phyloP scores from a whole-genome alignment of 2,797 vertebrate species.

The Microhierax caerulescens region DNA sequence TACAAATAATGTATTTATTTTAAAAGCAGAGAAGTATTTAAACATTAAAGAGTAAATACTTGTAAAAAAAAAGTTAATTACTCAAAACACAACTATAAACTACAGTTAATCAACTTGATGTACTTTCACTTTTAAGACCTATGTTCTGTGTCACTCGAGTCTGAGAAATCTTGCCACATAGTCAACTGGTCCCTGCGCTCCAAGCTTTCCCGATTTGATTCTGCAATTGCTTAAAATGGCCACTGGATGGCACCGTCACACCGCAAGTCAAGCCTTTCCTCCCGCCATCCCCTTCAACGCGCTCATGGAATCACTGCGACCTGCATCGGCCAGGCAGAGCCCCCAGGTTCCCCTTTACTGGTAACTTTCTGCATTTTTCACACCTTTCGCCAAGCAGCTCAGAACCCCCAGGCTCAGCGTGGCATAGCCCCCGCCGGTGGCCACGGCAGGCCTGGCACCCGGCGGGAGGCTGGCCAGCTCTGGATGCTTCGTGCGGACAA shows the following conservation, averaged over 20 bases:
- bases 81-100: neutral
- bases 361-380: neutral
- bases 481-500: neutral
- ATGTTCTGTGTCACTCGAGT: neutral
- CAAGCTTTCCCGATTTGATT: neutral
- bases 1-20: neutral
- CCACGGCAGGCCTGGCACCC: neutral
- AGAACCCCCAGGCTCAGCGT: neutral
- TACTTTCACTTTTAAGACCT: neutral
- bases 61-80: neutral
- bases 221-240: neutral
- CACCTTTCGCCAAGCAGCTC: neutral
- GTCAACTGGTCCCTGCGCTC: neutral
- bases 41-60: neutral
- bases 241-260: conserved; percentile 65
- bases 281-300: fast-evolving
- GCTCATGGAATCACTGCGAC: neutral
- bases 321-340: neutral
- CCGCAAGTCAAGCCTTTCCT: neutral
- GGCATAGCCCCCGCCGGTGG: neutral
- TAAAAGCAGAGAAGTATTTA: neutral
- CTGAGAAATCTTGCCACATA: neutral
- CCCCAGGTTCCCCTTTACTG: neutral
- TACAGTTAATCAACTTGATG: neutral
- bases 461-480: neutral